Conservation (phyloP, 2,888 invertebrate species). For the Ormyrus nitidulus region DNA sequence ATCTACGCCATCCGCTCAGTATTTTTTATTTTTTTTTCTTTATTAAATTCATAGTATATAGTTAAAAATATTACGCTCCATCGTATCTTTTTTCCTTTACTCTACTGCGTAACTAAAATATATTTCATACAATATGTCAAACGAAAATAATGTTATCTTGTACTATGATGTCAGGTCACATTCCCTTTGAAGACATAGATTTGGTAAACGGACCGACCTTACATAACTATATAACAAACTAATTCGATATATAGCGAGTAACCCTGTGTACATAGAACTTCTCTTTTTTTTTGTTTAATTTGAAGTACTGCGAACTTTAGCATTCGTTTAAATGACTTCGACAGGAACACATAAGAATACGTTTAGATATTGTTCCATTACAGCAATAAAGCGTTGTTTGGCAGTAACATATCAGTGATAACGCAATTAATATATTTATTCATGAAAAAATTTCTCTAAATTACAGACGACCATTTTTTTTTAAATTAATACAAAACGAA, state of each 20-base stretch:
- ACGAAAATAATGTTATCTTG: conserved; percentile 62
- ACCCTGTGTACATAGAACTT: conserved; percentile 51
- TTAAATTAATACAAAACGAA: too few species aligned
- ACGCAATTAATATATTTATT: conserved; percentile 11
- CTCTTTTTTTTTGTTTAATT: conserved; percentile 20
- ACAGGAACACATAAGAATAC: conserved; percentile 50
- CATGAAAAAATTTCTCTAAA: conserved; percentile 35
- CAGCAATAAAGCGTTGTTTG: conserved; percentile 37
- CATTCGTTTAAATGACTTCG: conserved; percentile 27
- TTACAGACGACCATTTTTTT: background rate
- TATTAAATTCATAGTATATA: conserved; percentile 12
- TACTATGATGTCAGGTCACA: conserved; percentile 60
- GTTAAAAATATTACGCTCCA: conserved; percentile 35
- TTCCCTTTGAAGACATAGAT: conserved; percentile 40
- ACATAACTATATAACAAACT: conserved; percentile 52
- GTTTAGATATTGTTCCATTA: conserved; percentile 37
- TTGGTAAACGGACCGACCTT: conserved; percentile 51
- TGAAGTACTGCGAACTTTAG: conserved; percentile 35
- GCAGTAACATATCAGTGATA: conserved; percentile 42
- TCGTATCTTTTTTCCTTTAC: conserved; percentile 28
- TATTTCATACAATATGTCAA: conserved; percentile 59
- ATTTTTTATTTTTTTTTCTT: background rate
- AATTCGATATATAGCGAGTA: conserved; percentile 49
- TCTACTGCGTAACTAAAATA: conserved; percentile 63
- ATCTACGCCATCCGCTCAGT: background rate